Percentiles rank a stretch among this genome's conserved stretches.
These are phyloP conservation scores for Amphimallon solstitiale DNA, from an alignment of 2,888 invertebrate species.

Conservation along the genomic window DNA sequence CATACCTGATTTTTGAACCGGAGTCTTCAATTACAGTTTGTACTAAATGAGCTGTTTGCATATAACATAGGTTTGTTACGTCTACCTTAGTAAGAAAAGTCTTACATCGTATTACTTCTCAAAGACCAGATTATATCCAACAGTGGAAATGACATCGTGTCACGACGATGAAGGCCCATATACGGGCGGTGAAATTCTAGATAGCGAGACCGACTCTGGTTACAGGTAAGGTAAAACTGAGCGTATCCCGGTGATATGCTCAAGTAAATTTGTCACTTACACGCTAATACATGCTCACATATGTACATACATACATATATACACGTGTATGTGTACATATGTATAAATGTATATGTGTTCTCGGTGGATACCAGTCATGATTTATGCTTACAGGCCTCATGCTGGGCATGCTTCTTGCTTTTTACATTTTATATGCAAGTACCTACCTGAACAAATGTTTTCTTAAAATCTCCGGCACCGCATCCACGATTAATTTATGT, in stretches of 20 bases:
- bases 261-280: constrained; percentile 59
- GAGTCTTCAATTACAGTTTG: constrained; percentile 12
- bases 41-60: background rate
- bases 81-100: constrained; percentile 15
- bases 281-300: constrained; percentile 39
- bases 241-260: constrained; percentile 58
- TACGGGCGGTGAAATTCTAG: constrained; percentile 56
- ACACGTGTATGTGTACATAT: background rate
- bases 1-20: too few relatives aligned
- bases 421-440: constrained; percentile 31
- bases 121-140: constrained; percentile 38
- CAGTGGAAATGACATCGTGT: constrained; percentile 40
- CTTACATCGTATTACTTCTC: constrained; percentile 10
- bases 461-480: constrained; percentile 30
- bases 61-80: constrained; percentile 12
- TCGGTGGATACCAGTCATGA: constrained; percentile 50
- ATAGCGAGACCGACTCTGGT: constrained; percentile 55
- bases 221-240: constrained; percentile 57
- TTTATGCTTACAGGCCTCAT: constrained; percentile 50
- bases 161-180: constrained; percentile 49
- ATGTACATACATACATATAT: constrained; percentile 10
- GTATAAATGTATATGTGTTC: constrained; percentile 8
- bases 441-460: constrained; percentile 36
- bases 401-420: constrained; percentile 48
- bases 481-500: constrained; percentile 31